Evolutionary conservation across 2,888 invertebrate genomes (phyloP).

Genomic region (Cylindroiulus punctatus): DNA sequence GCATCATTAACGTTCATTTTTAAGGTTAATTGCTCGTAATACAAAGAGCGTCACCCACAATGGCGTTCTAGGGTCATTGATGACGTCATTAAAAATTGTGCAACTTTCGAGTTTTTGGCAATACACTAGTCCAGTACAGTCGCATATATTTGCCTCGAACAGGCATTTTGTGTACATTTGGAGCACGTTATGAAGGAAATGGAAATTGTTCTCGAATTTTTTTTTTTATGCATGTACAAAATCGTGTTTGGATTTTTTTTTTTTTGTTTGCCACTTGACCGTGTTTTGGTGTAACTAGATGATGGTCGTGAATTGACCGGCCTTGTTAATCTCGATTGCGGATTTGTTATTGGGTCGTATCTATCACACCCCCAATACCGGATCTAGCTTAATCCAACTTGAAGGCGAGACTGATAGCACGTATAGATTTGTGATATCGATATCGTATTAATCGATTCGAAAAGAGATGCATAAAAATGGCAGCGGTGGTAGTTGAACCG

Average conservation of each 20-base stretch:
- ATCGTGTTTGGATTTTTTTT: background rate
- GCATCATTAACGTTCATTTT: background rate
- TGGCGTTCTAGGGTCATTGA: too few species aligned
- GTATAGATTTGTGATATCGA: background rate
- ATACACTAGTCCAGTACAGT: too few species aligned
- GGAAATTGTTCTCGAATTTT: too few species aligned
- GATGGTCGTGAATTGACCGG: background rate
- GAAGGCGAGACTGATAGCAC: background rate
- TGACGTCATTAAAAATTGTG: too few species aligned
- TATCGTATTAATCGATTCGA: background rate
- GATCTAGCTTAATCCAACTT: background rate
- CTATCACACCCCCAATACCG: background rate
- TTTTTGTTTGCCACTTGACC: background rate
- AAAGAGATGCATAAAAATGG: too few species aligned
- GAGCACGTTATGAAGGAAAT: too few species aligned
- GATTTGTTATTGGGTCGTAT: background rate
- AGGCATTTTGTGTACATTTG: too few species aligned
- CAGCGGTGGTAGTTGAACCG: too few species aligned
- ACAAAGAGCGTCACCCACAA: too few species aligned
- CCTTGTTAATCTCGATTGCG: background rate
- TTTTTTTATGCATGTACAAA: too few species aligned
- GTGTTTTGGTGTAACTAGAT: background rate
- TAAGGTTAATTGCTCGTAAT: conserved; percentile 17
- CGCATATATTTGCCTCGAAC: too few species aligned
- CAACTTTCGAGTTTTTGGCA: too few species aligned